These are phyloP conservation scores for Actinemys pallida DNA, from an alignment of 2,113 vertebrate species.

Conservation along the genomic window DNA sequence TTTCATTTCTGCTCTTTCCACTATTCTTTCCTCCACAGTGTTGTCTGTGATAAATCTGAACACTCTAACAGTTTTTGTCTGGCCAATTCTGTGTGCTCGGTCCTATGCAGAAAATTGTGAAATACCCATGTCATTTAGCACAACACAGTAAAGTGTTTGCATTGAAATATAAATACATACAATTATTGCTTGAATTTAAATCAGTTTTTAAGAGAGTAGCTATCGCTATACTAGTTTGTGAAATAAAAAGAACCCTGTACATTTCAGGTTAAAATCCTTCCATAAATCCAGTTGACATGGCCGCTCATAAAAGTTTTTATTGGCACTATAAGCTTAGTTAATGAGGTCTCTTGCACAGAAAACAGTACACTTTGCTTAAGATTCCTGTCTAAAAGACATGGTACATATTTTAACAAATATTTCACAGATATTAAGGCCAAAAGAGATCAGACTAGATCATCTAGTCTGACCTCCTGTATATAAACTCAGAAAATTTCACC, in stretches of 20 bases:
- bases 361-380: neutral
- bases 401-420: neutral
- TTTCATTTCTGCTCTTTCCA: constrained; percentile 98
- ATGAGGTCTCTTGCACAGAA: neutral
- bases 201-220: neutral
- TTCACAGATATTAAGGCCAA: neutral
- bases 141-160: neutral
- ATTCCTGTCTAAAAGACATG: neutral
- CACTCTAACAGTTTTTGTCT: constrained; percentile 95
- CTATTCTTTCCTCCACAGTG: constrained; percentile 97
- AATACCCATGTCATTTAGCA: neutral
- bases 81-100: constrained; percentile 97
- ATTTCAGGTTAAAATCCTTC: neutral
- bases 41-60: constrained; percentile 99
- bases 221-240: fast-evolving
- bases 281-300: neutral
- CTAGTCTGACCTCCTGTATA: neutral
- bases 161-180: neutral
- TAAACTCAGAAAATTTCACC: neutral
- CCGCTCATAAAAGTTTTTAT: no score
- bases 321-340: neutral
- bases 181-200: no score
- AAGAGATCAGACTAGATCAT: neutral
- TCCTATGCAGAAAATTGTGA: constrained; percentile 79
- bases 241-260: fast-evolving